These are phyloP conservation scores for Brachionus plicatilis DNA, from an alignment of 1,140 invertebrate genomes.

Conservation along the genomic window DNA sequence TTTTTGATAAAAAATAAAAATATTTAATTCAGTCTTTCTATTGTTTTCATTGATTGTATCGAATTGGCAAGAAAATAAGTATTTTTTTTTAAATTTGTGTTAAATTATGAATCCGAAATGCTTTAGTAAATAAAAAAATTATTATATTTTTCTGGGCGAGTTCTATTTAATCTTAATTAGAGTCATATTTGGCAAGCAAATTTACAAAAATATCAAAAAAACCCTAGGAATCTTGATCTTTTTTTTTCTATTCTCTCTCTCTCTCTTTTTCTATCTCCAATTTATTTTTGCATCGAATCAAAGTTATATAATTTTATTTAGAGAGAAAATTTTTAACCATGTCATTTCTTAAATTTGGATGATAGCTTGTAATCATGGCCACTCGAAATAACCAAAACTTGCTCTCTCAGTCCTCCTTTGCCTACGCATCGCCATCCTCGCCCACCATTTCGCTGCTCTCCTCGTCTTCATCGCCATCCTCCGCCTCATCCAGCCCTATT, in stretches of 20 bases:
- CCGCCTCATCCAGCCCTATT: background rate
- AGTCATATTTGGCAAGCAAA: background rate
- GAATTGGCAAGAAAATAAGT: background rate
- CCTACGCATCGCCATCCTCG: constrained; percentile 8
- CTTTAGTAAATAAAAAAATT: background rate
- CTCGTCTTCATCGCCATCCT: background rate
- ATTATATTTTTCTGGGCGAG: background rate
- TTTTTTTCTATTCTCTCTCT: background rate
- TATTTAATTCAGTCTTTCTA: background rate
- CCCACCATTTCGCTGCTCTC: background rate
- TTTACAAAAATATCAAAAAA: background rate
- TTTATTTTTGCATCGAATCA: background rate
- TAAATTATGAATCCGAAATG: background rate
- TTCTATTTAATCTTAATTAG: background rate
- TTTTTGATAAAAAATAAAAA: too few species aligned
- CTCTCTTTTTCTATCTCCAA: background rate
- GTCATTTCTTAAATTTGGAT: background rate
- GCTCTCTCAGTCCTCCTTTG: constrained; percentile 6
- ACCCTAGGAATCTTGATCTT: background rate
- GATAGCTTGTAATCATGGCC: background rate
- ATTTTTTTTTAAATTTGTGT: too few species aligned
- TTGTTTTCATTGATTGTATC: background rate
- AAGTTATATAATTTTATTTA: background rate
- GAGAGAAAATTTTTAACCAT: background rate
- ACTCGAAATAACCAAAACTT: constrained; percentile 3